phyloP scores from a whole-genome alignment of 2,888 invertebrate genomes.

The Ditula angustiorana region DNA sequence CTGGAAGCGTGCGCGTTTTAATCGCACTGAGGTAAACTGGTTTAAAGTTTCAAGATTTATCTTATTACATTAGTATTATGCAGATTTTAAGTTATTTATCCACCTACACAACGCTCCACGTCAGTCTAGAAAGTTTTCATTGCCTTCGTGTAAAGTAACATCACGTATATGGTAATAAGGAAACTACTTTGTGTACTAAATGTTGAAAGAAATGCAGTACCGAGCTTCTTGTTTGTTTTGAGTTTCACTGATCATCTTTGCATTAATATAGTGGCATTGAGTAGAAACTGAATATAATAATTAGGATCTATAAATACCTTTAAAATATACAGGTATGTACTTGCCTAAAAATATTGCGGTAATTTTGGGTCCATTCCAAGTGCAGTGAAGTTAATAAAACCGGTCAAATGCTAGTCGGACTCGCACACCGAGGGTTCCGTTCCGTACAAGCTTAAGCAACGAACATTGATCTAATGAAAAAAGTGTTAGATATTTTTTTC shows the following conservation, averaged over 20 bases:
- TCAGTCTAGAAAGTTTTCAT: constrained; percentile 67
- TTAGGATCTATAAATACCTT: too few species aligned
- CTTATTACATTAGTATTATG: constrained; percentile 37
- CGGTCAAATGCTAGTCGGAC: too few species aligned
- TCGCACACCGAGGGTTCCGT: too few species aligned
- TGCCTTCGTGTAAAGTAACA: constrained; percentile 65
- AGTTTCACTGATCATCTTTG: constrained; percentile 19
- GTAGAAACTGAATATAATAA: too few species aligned
- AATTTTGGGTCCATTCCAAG: too few species aligned
- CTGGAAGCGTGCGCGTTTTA: constrained; percentile 12
- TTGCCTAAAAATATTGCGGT: too few species aligned
- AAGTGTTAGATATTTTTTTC: background rate
- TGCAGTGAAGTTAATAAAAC: too few species aligned
- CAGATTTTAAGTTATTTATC: constrained; percentile 56
- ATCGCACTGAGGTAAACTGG: constrained; percentile 21
- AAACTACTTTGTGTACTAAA: constrained; percentile 50
- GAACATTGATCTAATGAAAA: background rate
- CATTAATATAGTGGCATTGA: constrained; percentile 14
- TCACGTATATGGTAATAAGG: constrained; percentile 66
- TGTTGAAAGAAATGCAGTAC: constrained; percentile 20
- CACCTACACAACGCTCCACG: constrained; percentile 58
- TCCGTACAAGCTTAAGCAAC: background rate
- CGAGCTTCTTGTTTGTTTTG: constrained; percentile 28
- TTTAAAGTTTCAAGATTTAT: constrained; percentile 32
- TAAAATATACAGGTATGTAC: too few species aligned